Conservation (phyloP, 2,113 vertebrate species). For the Sterna hirundo region DNA sequence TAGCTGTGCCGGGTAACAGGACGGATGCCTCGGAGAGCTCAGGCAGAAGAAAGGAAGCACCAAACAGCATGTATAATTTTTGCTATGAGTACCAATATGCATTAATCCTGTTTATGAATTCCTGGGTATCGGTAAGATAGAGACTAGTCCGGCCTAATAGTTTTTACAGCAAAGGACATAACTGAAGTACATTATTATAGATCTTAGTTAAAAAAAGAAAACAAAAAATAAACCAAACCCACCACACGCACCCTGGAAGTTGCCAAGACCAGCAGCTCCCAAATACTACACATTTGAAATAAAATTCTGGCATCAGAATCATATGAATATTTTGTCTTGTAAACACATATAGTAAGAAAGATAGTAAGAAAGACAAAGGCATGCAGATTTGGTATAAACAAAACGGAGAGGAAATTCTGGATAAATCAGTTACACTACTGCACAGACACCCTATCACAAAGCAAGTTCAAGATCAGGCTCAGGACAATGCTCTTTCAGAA, state of each 20-base stretch:
- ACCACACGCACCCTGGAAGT: background rate
- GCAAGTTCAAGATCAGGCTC: background rate
- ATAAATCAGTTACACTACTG: background rate
- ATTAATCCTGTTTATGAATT: background rate
- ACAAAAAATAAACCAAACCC: background rate
- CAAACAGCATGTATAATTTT: background rate
- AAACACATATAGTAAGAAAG: background rate
- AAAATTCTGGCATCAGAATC: background rate
- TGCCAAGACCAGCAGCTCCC: background rate
- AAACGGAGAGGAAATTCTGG: background rate
- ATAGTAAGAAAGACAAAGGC: background rate
- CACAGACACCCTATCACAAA: background rate
- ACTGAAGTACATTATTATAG: background rate
- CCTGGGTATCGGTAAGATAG: background rate
- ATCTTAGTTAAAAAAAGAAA: background rate
- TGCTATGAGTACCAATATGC: background rate
- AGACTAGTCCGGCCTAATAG: background rate
- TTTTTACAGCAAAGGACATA: background rate
- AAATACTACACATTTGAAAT: background rate
- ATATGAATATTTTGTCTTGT: background rate
- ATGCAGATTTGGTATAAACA: background rate
- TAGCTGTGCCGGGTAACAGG: background rate
- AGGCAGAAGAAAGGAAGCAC: background rate
- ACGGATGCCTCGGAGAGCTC: background rate
- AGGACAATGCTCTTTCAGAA: background rate